Evolutionary conservation across 2,888 invertebrate genomes (phyloP), one percentile per base, ranked within the genome.

Genomic region (Leucophora obtusa): DNA sequence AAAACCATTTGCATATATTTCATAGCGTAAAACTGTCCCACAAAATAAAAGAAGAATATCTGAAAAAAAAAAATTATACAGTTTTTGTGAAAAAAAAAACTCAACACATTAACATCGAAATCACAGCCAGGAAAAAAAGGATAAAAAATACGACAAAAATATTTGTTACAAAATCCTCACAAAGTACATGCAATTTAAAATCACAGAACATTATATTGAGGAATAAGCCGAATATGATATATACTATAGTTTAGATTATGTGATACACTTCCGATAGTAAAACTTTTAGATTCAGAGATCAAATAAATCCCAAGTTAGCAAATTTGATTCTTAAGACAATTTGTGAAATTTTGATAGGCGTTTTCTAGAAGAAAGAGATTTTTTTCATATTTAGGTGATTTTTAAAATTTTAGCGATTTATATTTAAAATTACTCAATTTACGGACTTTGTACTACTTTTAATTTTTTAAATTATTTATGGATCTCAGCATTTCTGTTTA

Each of bases 1-100:
- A 58, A 58, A 51, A 7, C 10, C 70, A 43, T 77, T 71, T 77
- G 65, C 70, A 70, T 77, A 28, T 58, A 18, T 38, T 56, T 68
- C 15, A 5, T 35, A 53, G 2, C 9, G n/a, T 54, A 56, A 18
- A 50, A 33, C 18, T 7, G 18, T 50, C 15, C 17, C 35, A 33
- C 1, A 18, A 35, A 14, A 47, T 28, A 58, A 18, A 28, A 24
- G n/a, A 15, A 54, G 38, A 54, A 24, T 47, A 47, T 47, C 43
- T 47, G 43, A n/a, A 47, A 47, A 47, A 47, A 47, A 2, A n/a
- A 47, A 47, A 47, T 47, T 47, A 50, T 33, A 35, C 54, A 56
- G 15, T 53, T 15, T n/a, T 38, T 18, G 14, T 5, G 0, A 15
- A 21, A 59, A 14, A 9, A 21, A 15, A 38, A 38, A 38, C 2